Conservation (phyloP, 2,888 invertebrate species). For the Eledone cirrhosa region DNA sequence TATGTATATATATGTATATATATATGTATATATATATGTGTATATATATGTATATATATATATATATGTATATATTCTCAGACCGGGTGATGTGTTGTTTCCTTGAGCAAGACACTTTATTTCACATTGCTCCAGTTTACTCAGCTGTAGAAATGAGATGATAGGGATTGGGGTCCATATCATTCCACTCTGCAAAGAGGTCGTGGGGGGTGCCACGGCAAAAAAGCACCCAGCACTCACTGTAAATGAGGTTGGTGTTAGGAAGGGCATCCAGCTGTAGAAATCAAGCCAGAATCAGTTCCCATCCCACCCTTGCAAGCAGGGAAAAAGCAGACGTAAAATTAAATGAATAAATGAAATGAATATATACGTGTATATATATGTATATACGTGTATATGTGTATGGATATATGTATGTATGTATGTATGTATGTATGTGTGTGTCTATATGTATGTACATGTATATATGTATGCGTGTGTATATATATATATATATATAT, state of each 20-base stretch:
- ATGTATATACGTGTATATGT: conserved; percentile 17
- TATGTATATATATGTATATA: background rate
- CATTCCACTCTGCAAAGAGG: too few relatives aligned
- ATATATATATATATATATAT: conserved; percentile 3
- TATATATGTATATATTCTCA: conserved; percentile 32
- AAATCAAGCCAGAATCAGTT: too few relatives aligned
- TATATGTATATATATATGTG: background rate
- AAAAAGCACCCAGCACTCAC: too few relatives aligned
- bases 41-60: conserved; percentile 31
- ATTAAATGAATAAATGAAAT: too few relatives aligned
- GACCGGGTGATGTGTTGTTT: background rate
- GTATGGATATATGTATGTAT: background rate
- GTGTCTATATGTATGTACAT: background rate
- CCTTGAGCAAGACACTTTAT: background rate
- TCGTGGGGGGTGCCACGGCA: too few relatives aligned
- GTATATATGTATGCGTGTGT: background rate
- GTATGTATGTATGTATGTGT: background rate
- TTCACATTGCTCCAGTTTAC: too few relatives aligned
- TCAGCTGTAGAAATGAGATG: too few relatives aligned
- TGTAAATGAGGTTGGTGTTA: too few relatives aligned
- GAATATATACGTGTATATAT: conserved; percentile 20
- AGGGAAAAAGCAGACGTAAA: too few relatives aligned
- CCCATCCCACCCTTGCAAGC: too few relatives aligned
- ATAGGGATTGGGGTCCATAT: too few relatives aligned
- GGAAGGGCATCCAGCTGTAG: too few relatives aligned